Evolutionary conservation across 2,113 vertebrate species (phyloP), one percentile per base, ranked within the genome.

Genomic region (Trematocara variabile): DNA sequence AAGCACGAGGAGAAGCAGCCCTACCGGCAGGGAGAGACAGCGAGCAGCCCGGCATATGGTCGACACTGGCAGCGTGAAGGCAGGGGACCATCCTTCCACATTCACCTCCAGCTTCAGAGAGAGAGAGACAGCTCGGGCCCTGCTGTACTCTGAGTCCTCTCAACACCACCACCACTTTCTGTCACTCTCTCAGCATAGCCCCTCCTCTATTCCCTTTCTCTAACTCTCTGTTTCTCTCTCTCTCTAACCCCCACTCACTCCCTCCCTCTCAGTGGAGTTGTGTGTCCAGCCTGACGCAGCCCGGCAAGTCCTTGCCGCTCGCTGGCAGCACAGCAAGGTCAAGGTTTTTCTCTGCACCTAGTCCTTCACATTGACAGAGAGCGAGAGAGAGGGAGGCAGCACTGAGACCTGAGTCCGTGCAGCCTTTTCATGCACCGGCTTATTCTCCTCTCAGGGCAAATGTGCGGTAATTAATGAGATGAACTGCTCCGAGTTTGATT

Each of bases 241-340:
- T 54, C 79, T 46, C 33, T 82, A 28, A 39, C 25, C 78, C 75
- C 16, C 84, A 11, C 46, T 63, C 84, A 4, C 46, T 63, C 84
- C 86, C 85, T 56, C 81, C 77, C 80, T 87, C 88, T 68, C 50
- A 2, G 39, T 12, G 14, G 88, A 83, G 81, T 83, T 77, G 55
- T 56, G 78, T 83, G 86, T 89, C 89, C 90, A 83, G 55, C 58
- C 79, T 44, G 91, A 88, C 88, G 86, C 85, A 91, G 88, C 73
- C 70, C 2, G 18, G 41, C 22, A 20, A 86, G 78, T 91, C 92
- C 84, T 12, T 0, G 84, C 85, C 81, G 79, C 79, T 58, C 34
- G 25, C 85, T 65, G 63, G 86, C 86, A 89, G 88, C 87, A 22
- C 86, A 39, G 95, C 96, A 97, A 97, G 96, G 96, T 96, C 97